phyloP scores from a whole-genome alignment of 2,888 invertebrate genomes.

The Spodoptera picta region DNA sequence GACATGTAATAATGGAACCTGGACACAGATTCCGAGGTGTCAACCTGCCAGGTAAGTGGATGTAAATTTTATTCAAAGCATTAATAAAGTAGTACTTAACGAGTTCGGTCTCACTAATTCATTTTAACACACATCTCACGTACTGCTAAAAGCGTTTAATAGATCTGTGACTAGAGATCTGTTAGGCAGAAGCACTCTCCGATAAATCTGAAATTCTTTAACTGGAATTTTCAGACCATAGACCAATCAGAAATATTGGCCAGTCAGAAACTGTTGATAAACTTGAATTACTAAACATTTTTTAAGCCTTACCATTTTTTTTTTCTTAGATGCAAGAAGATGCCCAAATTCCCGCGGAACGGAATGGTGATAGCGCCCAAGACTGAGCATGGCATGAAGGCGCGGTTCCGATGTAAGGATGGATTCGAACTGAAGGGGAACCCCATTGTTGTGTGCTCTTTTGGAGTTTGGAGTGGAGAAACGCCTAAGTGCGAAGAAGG shows the following conservation, averaged over 20 bases:
- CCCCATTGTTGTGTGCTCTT: constrained; percentile 95
- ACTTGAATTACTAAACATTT: too few relatives aligned
- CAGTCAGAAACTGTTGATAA: too few relatives aligned
- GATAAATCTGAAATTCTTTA: too few relatives aligned
- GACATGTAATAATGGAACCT: constrained; percentile 97
- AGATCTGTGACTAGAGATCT: too few relatives aligned
- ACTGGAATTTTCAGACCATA: too few relatives aligned
- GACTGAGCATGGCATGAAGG: constrained; percentile 98
- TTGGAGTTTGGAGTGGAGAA: constrained; percentile 98
- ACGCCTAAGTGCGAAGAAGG: constrained; percentile 95
- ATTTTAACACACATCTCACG: too few relatives aligned
- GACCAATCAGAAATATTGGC: too few relatives aligned
- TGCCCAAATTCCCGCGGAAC: constrained; percentile 95
- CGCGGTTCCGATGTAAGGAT: constrained; percentile 97
- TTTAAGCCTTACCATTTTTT: not conserved
- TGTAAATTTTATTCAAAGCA: too few relatives aligned
- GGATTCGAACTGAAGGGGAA: constrained; percentile 95
- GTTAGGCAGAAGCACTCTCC: too few relatives aligned
- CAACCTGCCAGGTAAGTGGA: constrained; percentile 92
- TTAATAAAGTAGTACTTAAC: too few relatives aligned
- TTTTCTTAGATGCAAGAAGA: constrained; percentile 91
- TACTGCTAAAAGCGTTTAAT: too few relatives aligned
- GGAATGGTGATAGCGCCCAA: constrained; percentile 99
- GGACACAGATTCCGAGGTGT: constrained; percentile 97
- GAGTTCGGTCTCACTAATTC: too few relatives aligned